These are phyloP conservation scores for Ochlodes sylvanus DNA, from an alignment of 2,888 invertebrate genomes.

Conservation along the genomic window DNA sequence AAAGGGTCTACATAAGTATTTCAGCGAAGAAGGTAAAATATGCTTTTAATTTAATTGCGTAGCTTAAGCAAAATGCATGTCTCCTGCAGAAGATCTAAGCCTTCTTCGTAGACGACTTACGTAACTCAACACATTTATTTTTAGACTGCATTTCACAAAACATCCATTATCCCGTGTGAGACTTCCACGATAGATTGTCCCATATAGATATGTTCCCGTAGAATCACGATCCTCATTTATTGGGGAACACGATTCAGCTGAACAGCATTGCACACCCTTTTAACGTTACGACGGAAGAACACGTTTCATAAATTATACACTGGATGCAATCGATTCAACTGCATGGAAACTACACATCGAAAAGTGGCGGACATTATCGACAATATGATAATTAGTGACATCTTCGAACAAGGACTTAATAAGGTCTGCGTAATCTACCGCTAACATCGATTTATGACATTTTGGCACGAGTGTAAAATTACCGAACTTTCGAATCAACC, in stretches of 20 bases:
- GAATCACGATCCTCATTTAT: constrained; percentile 22
- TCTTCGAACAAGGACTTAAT: constrained; percentile 21
- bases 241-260: constrained; percentile 10
- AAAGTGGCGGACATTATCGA: constrained; percentile 6
- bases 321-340: constrained; percentile 38
- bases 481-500: constrained; percentile 45
- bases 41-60: no score
- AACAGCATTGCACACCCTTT: constrained; percentile 12
- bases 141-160: not conserved
- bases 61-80: no score
- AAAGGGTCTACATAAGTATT: no score
- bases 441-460: constrained; percentile 40
- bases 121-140: no score
- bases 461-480: constrained; percentile 41
- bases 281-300: constrained; percentile 42
- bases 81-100: no score
- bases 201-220: constrained; percentile 18
- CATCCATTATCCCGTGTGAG: constrained; percentile 18
- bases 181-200: constrained; percentile 23
- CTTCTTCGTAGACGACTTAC: no score
- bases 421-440: constrained; percentile 16
- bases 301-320: constrained; percentile 28
- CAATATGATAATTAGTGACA: constrained; percentile 12
- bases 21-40: no score
- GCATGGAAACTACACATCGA: constrained; percentile 9